phyloP scores from a whole-genome alignment of 1,140 invertebrate species.

The Stenopsyche tienmushanensis region DNA sequence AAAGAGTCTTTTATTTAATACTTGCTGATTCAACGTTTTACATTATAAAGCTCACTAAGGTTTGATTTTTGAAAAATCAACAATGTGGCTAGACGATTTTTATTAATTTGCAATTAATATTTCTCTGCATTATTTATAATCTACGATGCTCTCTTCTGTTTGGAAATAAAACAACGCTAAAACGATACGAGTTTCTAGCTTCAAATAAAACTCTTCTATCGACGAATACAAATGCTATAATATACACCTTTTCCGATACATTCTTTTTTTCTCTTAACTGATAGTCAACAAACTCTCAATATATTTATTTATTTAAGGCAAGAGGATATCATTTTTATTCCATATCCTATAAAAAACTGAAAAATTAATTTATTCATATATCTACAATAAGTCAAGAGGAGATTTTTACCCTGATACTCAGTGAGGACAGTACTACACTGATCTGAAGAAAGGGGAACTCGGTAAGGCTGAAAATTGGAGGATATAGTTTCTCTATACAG shows the following conservation, averaged over 20 bases:
- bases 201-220: too few species aligned
- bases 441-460: conserved; percentile 16
- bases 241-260: too few species aligned
- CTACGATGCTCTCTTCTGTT: too few species aligned
- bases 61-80: too few species aligned
- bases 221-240: too few species aligned
- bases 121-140: too few species aligned
- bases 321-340: not conserved
- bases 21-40: not conserved
- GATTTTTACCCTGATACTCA: conserved; percentile 31
- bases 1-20: not conserved
- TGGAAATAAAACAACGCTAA: too few species aligned
- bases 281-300: not conserved
- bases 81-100: too few species aligned
- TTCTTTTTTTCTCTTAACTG: too few species aligned
- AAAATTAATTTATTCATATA: not conserved
- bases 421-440: conserved; percentile 30
- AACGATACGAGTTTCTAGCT: too few species aligned
- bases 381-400: not conserved
- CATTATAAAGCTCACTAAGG: not conserved
- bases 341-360: not conserved
- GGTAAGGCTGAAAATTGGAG: conserved; percentile 9
- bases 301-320: conserved; percentile 15
- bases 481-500: not conserved
- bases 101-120: too few species aligned